Evolutionary conservation across 2,888 invertebrate species (phyloP).

Genomic region (Listrodromus nycthemerus): DNA sequence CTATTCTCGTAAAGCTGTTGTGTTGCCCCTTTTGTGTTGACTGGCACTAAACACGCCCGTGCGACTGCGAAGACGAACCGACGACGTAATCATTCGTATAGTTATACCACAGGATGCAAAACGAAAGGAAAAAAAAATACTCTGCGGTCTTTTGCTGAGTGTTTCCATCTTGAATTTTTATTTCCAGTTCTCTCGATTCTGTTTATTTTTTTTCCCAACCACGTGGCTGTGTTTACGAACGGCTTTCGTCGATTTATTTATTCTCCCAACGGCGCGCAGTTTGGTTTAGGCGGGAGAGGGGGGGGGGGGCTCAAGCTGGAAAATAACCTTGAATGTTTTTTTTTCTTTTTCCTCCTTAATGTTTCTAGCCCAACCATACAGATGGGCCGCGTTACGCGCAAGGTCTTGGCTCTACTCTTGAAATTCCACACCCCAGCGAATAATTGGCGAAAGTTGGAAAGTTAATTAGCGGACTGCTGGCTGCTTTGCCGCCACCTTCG

Average conservation of each 20-base stretch:
- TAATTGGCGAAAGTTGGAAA: constrained; percentile 71
- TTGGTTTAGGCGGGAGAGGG: constrained; percentile 14
- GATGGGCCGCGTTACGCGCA: not conserved
- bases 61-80: constrained; percentile 33
- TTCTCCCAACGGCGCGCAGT: not conserved
- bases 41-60: constrained; percentile 33
- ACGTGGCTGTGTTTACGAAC: constrained; percentile 35
- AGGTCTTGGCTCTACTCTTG: constrained; percentile 9
- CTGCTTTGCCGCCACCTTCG: constrained; percentile 30
- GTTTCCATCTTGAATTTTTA: constrained; percentile 39
- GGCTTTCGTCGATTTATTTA: constrained; percentile 17
- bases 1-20: constrained; percentile 35
- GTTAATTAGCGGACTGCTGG: constrained; percentile 64
- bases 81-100: constrained; percentile 48
- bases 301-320: not conserved
- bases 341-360: not conserved
- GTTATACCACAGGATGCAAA: constrained; percentile 23
- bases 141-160: not conserved
- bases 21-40: constrained; percentile 35
- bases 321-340: constrained; percentile 27
- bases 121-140: constrained; percentile 18
- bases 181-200: constrained; percentile 16
- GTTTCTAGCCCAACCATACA: no score
- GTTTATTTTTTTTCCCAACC: not conserved
- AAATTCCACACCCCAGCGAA: constrained; percentile 55